Base-by-base conservation (phyloP, 2,113 vertebrate species). In the Andinoacara biseriatus region DNA sequence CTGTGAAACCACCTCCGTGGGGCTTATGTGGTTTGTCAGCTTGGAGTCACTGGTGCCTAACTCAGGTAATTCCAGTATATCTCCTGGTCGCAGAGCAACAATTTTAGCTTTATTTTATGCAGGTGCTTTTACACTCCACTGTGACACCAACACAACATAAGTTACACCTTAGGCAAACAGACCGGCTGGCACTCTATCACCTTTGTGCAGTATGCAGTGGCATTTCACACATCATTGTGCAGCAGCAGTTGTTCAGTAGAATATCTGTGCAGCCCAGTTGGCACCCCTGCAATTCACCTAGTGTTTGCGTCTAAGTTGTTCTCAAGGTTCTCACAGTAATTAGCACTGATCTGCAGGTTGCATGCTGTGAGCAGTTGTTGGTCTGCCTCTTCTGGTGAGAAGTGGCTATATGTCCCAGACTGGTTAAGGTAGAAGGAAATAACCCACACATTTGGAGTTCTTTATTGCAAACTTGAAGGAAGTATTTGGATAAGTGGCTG, bases 181-280 rank as follows among this genome's bases (percentile, higher is more conserved):
- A 33, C 43, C 5, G 18, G 15, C 58, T 49, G 11, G 24, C 20
- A 20, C 60, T 80, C 58, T 78, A 56, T 87, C 54, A 81, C 75
- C 43, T 52, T 46, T 58, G 52, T 86, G 69, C 62, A 75, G 78
- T 33, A 1, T 61, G 78, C 57, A 80, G 15, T 2, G 3, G 75
- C 77, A 80, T 87, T 83, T 84, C 56, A 69, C 46, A 77, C 56
- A 52, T 58, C 20, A 29, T 40, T 57, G 65, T 85, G 63, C 67
- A 63, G 65, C 49, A 59, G 26, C 43, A 75, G 67, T 83, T 78
- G 65, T 62, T 52, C 24, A 15, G 61, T 72, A 46, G 31, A 54
- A 33, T 60, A 60, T 76, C 56, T 58, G 15, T 63, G 58, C 35
- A 76, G 60, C 59, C 58, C 13, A 59, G 17, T 24, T 67, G 43